Percentiles rank a stretch among this genome's conserved stretches.
Evolutionary conservation across 2,888 invertebrate species (phyloP).

Genomic region (Macropis europaea): DNA sequence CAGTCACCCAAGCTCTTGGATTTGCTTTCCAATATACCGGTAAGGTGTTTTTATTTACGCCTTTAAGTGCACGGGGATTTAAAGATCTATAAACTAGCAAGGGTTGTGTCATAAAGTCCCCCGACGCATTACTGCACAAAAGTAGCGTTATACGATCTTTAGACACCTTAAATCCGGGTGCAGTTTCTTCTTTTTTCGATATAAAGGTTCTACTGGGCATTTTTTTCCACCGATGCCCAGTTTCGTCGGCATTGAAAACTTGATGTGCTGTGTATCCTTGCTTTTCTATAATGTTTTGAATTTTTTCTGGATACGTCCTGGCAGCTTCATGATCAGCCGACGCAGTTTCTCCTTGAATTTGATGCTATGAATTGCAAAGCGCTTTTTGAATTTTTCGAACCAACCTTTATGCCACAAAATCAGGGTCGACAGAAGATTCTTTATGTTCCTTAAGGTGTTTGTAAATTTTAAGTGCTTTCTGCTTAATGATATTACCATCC

Average conservation of each 20-base stretch:
- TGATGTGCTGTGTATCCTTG: conserved; percentile 13
- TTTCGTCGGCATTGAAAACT: conserved; percentile 23
- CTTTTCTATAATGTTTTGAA: conserved; percentile 16
- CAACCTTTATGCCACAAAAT: not conserved
- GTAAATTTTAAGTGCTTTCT: not conserved
- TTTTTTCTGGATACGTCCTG: conserved; percentile 14
- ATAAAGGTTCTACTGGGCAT: too few species aligned
- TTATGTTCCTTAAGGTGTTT: not conserved
- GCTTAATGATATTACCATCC: not conserved
- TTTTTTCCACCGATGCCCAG: too few species aligned
- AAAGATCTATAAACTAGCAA: not conserved
- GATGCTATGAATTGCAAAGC: conserved; percentile 10
- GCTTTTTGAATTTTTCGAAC: conserved; percentile 1
- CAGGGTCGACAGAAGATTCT: not conserved
- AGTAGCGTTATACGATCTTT: too few species aligned
- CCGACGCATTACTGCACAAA: too few species aligned
- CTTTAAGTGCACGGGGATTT: conserved; percentile 61
- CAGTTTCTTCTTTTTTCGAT: too few species aligned
- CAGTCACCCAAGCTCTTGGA: too few species aligned
- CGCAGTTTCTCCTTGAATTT: conserved; percentile 17
- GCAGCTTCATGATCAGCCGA: not conserved
- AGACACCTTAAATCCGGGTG: too few species aligned
- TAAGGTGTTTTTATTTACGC: conserved; percentile 53
- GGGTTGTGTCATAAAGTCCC: too few species aligned
- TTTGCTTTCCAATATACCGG: conserved; percentile 64